These are phyloP conservation scores for Kryptopterus vitreolus DNA, from an alignment of 2,797 vertebrate species.

Conservation along the genomic window DNA sequence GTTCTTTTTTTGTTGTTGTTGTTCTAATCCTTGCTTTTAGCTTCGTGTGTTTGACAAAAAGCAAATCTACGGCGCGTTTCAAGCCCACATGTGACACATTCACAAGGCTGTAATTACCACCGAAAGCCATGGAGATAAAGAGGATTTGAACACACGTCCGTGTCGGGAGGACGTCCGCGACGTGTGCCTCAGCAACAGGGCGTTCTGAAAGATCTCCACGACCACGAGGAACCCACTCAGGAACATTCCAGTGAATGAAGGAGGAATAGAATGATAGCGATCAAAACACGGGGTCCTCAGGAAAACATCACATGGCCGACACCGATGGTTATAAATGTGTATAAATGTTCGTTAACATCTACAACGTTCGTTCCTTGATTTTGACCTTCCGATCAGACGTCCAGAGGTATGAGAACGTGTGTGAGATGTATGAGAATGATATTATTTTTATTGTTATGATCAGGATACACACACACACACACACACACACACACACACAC, in stretches of 20 bases:
- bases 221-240: not conserved
- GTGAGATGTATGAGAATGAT: too few species aligned
- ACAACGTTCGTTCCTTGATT: too few species aligned
- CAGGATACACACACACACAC: not conserved
- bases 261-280: too few species aligned
- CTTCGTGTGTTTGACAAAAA: not conserved
- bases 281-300: too few species aligned
- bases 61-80: not conserved
- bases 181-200: not conserved
- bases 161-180: not conserved
- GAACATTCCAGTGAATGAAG: not conserved
- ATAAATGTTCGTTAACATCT: too few species aligned
- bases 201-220: not conserved
- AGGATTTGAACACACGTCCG: not conserved
- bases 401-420: too few species aligned
- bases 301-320: too few species aligned
- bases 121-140: not conserved
- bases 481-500: not conserved
- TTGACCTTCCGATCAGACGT: too few species aligned
- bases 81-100: not conserved
- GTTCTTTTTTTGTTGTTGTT: too few species aligned
- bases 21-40: constrained; percentile 10
- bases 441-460: too few species aligned
- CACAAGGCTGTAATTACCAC: constrained; percentile 30
- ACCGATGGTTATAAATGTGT: too few species aligned